These are phyloP conservation scores for Numenius phaeopus DNA, from an alignment of 2,797 vertebrate species.

Conservation along the genomic window DNA sequence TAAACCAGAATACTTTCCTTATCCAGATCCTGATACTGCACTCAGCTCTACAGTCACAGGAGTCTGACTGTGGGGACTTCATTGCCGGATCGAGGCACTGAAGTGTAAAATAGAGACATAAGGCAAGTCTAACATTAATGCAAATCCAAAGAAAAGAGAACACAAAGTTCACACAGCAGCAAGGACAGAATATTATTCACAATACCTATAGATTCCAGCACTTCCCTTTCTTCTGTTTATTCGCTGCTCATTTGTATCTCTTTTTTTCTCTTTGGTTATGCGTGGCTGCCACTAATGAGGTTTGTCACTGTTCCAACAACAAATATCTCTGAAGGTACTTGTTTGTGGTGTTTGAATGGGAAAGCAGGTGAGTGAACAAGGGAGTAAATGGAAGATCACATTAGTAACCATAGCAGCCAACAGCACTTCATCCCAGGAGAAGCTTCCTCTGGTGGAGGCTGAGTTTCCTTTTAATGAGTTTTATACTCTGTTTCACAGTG, in stretches of 20 bases:
- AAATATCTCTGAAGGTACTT: neutral
- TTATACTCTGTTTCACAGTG: neutral
- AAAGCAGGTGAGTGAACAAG: slow-evolving; percentile 46
- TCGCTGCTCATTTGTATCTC: neutral
- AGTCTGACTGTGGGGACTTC: slow-evolving; percentile 24
- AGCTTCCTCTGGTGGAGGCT: neutral
- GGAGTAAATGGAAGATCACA: slow-evolving; percentile 20
- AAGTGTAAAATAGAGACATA: slow-evolving; percentile 61
- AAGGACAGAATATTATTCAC: slow-evolving; percentile 17
- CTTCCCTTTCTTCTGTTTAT: neutral
- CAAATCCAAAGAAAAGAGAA: slow-evolving; percentile 47
- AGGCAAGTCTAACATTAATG: slow-evolving; percentile 40
- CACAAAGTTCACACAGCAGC: slow-evolving; percentile 7
- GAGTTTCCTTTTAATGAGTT: neutral
- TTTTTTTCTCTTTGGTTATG: neutral
- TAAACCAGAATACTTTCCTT: slow-evolving; percentile 11
- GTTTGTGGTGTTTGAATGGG: neutral
- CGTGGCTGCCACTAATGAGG: neutral
- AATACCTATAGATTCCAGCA: neutral
- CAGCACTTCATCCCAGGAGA: slow-evolving; percentile 19
- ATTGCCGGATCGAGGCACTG: neutral
- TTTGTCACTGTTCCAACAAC: slow-evolving; percentile 13
- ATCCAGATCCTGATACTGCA: slow-evolving; percentile 4
- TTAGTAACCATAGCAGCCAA: slow-evolving; percentile 64
- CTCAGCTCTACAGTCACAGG: slow-evolving; percentile 19